Evolutionary conservation across 2,797 vertebrate species (phyloP), one percentile per base, ranked within the genome.

Genomic region (Pseudochirops corinnae): DNA sequence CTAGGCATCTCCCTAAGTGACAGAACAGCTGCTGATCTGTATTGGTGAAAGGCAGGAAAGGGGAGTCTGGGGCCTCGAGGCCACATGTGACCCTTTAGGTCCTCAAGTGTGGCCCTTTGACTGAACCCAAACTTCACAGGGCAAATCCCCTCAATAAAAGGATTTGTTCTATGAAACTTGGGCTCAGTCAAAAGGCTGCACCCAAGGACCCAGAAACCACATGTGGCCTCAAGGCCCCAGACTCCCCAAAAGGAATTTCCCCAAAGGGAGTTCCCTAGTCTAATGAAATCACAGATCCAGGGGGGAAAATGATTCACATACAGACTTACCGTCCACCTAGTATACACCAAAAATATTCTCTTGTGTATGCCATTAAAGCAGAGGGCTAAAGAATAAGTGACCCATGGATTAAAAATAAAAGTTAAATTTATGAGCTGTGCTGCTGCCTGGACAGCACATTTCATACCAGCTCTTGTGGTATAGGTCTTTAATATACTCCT

Each of bases 371-470:
- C 97, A 95, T 97, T 97, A 95, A 87, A 96, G 56, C 91, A 93
- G 92, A 97, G 94, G 95, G 94, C 94, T 58, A 52, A 93, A 55
- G 93, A 97, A 96, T 18, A 39, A 91, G 90, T 1, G 62, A 97
- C 92, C 57, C 29, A 94, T 29, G 58, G 74, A 95, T 94, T 96
- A 60, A 95, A 96, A 93, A 96, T 90, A 28, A 90, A 94, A 0
- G 4, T 4, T 52, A 96, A 97, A 96, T 97, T 96, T 97, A 97
- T 95, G 96, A 97, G 98, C 97, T 74, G 3, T 96, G 96, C 93
- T 53, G 95, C 96, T 97, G 96, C 93, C n/a, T 98, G 98, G 98
- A 96, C 93, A 97, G 97, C 96, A 97, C 97, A 98, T 97, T 97
- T 96, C 97, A 94, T 58, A 93, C 97, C 95, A 58, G 39, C 29